phyloP scores from a whole-genome alignment of 2,113 vertebrate genomes.

The Pristiophorus japonicus region DNA sequence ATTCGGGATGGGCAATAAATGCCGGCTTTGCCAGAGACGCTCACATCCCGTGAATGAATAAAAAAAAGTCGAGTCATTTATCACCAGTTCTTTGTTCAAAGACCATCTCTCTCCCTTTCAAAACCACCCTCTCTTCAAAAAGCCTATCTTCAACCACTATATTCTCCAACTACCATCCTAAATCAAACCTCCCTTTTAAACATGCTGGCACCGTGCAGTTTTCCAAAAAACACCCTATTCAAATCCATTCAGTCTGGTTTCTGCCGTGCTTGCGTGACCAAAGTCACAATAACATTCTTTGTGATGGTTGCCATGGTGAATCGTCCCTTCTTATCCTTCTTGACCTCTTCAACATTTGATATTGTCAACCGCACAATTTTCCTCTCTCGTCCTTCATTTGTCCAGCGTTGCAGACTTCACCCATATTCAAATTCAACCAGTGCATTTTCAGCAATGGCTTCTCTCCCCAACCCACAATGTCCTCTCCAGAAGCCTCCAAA shows the following conservation, averaged over 20 bases:
- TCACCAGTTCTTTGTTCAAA: neutral
- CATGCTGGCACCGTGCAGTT: too few species aligned
- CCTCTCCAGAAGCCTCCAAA: neutral
- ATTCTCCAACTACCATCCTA: neutral
- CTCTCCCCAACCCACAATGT: neutral
- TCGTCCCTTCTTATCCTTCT: neutral
- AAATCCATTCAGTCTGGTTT: too few species aligned
- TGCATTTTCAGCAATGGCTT: too few species aligned
- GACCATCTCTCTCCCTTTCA: neutral
- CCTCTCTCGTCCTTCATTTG: neutral
- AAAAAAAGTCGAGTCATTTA: neutral
- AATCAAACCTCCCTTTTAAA: neutral
- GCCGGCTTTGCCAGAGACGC: too few species aligned
- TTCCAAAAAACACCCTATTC: too few species aligned
- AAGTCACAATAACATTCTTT: too few species aligned
- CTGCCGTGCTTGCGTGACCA: neutral
- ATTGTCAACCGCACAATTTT: neutral
- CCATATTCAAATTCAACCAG: too few species aligned
- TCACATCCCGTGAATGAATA: too few species aligned
- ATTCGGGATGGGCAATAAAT: too few species aligned
- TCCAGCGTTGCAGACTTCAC: neutral
- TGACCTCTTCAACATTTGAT: neutral
- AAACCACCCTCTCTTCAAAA: neutral
- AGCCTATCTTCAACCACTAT: neutral
- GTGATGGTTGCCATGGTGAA: neutral